Conservation (phyloP, 2,888 invertebrate genomes). For the Tyria jacobaeae region DNA sequence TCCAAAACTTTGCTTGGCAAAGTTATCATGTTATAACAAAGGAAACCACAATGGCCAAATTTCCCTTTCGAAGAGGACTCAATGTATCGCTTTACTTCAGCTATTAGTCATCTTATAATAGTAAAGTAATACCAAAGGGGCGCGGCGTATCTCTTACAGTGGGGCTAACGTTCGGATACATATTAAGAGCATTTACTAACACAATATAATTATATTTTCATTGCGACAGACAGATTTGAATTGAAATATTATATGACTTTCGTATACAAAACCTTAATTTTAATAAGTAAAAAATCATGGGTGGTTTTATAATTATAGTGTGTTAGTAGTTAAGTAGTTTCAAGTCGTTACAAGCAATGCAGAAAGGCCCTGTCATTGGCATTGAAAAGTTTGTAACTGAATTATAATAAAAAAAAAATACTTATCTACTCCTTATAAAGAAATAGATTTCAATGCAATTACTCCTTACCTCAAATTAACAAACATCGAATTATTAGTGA, state of each 20-base stretch:
- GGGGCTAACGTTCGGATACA: constrained; percentile 74
- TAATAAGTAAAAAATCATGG: constrained; percentile 53
- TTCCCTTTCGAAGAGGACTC: constrained; percentile 61
- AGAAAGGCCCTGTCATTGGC: too few relatives aligned
- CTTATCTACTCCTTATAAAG: not conserved
- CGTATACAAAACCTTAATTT: constrained; percentile 59
- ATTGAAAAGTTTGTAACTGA: not conserved
- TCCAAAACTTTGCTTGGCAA: constrained; percentile 42
- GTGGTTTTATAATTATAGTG: constrained; percentile 31
- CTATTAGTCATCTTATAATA: constrained; percentile 79
- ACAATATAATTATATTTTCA: constrained; percentile 81
- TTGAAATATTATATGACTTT: constrained; percentile 66
- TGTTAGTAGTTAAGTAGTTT: not conserved
- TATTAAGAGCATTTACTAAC: constrained; percentile 81
- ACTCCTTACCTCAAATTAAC: not conserved
- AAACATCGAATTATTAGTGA: constrained; percentile 49
- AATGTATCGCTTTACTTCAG: constrained; percentile 73
- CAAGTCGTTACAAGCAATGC: not conserved
- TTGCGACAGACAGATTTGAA: constrained; percentile 62
- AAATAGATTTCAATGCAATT: not conserved
- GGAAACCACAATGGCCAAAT: constrained; percentile 56
- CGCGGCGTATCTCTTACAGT: constrained; percentile 69
- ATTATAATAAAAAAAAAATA: too few relatives aligned
- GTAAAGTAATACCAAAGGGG: constrained; percentile 70
- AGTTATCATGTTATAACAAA: constrained; percentile 57